Percentiles rank a stretch among this genome's conserved stretches.
phyloP scores from a whole-genome alignment of 2,113 vertebrate species.

The Cebus imitator region DNA sequence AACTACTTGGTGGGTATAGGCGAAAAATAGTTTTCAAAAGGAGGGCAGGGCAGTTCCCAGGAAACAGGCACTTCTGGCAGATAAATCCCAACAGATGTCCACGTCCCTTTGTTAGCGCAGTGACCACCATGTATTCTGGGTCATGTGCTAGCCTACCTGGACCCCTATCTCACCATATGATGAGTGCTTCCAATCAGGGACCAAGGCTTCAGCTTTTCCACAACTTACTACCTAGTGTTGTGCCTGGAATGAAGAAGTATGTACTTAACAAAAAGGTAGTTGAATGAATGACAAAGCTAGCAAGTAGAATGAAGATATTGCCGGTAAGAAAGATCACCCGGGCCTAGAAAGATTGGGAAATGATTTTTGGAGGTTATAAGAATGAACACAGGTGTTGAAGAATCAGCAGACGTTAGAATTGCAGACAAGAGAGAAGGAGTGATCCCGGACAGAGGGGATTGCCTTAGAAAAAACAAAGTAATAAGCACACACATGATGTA shows the following conservation, averaged over 20 bases:
- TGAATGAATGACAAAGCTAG: not conserved
- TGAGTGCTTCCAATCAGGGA: not conserved
- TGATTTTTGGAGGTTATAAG: not conserved
- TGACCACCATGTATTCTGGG: not conserved
- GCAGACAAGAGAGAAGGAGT: not conserved
- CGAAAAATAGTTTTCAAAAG: not conserved
- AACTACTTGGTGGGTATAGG: not conserved
- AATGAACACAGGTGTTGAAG: not conserved
- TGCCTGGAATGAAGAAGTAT: not conserved
- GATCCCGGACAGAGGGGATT: no score
- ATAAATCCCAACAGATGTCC: not conserved
- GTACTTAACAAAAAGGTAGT: not conserved
- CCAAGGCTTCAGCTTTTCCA: not conserved
- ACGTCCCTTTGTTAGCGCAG: no score
- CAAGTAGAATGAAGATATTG: not conserved
- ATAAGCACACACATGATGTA: no score
- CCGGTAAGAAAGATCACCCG: not conserved
- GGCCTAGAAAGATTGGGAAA: not conserved
- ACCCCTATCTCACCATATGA: not conserved
- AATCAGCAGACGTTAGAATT: not conserved
- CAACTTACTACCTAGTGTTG: not conserved
- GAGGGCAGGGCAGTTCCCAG: not conserved
- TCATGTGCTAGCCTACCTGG: not conserved
- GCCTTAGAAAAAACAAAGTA: not conserved
- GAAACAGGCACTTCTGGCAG: not conserved